These are phyloP conservation scores for Pseudorectes ferrugineus DNA, from an alignment of 2,113 vertebrate genomes.

Conservation along the genomic window DNA sequence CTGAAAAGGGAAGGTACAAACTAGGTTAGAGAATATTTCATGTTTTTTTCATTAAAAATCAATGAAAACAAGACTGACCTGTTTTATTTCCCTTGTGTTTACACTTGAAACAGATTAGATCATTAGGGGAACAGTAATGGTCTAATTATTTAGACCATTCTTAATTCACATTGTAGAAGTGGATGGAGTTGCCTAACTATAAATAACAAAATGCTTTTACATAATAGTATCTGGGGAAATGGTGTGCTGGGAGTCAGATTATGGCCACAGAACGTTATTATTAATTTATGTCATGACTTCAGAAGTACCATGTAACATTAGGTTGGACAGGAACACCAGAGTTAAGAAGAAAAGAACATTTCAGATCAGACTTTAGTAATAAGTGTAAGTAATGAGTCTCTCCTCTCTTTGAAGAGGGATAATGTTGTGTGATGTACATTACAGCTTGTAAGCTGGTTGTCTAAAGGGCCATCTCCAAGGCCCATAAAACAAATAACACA, in stretches of 20 bases:
- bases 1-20: conserved; percentile 24
- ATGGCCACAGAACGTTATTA: neutral
- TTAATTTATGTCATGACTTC: neutral
- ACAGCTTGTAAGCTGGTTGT: neutral
- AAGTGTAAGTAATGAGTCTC: neutral
- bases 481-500: neutral
- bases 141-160: conserved; percentile 28
- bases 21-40: conserved; percentile 1
- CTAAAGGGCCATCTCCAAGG: neutral
- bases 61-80: conserved; percentile 15
- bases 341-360: neutral
- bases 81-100: conserved; percentile 18
- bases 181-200: neutral
- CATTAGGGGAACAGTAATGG: conserved; percentile 3
- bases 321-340: neutral
- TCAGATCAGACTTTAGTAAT: neutral
- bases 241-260: neutral
- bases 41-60: conserved; percentile 41
- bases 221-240: neutral
- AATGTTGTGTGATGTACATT: neutral
- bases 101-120: conserved; percentile 30
- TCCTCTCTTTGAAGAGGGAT: neutral
- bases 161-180: neutral
- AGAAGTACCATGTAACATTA: neutral
- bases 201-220: neutral